phyloP scores from a whole-genome alignment of 2,888 invertebrate genomes.

The Oscheius onirici region DNA sequence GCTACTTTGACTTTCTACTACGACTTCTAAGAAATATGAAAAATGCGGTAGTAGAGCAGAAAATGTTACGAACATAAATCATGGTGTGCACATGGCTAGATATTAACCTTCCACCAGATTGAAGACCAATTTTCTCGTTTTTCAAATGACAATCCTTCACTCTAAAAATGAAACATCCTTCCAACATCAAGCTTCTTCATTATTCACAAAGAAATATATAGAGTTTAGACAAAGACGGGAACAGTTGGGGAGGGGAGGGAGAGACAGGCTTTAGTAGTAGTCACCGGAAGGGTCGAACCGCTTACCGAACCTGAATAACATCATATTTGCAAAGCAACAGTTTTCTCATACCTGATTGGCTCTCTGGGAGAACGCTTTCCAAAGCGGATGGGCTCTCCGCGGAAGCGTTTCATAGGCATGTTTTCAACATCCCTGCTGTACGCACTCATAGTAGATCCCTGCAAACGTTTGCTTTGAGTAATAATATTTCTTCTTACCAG shows the following conservation, averaged over 20 bases:
- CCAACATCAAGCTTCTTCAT: conserved; percentile 19
- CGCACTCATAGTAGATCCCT: conserved; percentile 11
- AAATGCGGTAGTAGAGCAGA: too few relatives aligned
- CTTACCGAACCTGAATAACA: conserved; percentile 47
- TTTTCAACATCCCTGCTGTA: conserved; percentile 24
- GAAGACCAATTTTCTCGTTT: too few relatives aligned
- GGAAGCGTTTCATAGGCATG: conserved; percentile 45
- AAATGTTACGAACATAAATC: too few relatives aligned
- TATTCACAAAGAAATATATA: conserved; percentile 16
- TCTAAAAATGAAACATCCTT: conserved; percentile 14
- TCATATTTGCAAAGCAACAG: background rate
- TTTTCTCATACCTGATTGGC: conserved; percentile 65
- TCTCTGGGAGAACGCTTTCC: conserved; percentile 69
- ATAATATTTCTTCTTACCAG: conserved; percentile 5
- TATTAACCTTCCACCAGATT: too few relatives aligned
- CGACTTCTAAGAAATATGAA: background rate
- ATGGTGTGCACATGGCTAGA: too few relatives aligned
- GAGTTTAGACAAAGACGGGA: background rate
- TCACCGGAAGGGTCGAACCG: conserved; percentile 46
- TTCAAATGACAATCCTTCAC: too few relatives aligned
- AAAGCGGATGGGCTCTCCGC: conserved; percentile 66
- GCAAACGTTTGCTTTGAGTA: background rate
- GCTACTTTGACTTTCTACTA: background rate
- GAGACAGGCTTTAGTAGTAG: conserved; percentile 35
- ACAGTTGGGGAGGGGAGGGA: background rate